A percentile compares a stretch with the other conserved stretches of the same genome.
Conservation (phyloP, 2,888 invertebrate genomes). For the Phytoseiulus persimilis region DNA sequence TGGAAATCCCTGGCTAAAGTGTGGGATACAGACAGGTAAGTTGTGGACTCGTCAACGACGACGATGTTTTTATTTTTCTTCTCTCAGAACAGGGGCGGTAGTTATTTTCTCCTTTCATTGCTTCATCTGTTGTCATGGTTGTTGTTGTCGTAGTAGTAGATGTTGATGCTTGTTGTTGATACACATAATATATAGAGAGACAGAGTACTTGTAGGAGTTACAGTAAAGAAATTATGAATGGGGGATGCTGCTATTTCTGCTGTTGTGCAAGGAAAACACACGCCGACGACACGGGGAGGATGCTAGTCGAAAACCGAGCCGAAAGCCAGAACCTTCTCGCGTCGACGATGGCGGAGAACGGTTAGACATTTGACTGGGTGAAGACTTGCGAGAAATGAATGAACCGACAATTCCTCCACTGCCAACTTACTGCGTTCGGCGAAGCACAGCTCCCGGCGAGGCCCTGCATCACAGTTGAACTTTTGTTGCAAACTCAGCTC, state of each 20-base stretch:
- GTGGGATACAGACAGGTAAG: not conserved
- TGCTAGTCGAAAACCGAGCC: not conserved
- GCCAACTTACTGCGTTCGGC: not conserved
- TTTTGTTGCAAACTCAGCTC: not conserved
- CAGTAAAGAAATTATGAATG: not conserved
- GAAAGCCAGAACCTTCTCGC: not conserved
- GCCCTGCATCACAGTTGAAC: not conserved
- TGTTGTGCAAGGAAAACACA: not conserved
- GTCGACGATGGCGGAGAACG: not conserved
- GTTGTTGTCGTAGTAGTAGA: not conserved
- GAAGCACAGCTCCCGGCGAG: not conserved
- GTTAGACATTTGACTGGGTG: not conserved
- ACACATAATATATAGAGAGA: not conserved
- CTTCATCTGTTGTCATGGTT: not conserved
- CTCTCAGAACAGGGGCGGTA: not conserved
- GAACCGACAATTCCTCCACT: not conserved
- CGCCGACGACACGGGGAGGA: not conserved
- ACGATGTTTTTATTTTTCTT: conserved; percentile 5
- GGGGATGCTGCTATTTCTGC: not conserved
- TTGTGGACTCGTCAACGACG: not conserved
- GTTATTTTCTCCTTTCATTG: not conserved
- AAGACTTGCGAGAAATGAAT: not conserved
- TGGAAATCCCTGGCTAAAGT: not conserved
- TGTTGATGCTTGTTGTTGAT: not conserved
- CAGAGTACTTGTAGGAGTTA: not conserved